phyloP scores from a whole-genome alignment of 2,113 vertebrate species.

The Apodemus speciosus region DNA sequence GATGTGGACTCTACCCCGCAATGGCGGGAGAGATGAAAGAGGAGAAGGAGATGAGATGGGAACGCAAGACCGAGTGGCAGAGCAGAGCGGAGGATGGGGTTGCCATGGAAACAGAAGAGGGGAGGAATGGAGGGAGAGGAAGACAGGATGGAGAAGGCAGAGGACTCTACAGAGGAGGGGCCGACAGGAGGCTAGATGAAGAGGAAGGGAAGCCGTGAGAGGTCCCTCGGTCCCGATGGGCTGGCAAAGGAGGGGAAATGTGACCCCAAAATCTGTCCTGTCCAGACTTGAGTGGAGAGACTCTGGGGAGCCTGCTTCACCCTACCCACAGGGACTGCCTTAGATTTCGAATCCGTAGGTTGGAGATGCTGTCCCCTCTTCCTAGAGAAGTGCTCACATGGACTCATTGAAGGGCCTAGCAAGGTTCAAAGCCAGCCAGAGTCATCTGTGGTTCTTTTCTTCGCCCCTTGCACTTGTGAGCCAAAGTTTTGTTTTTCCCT shows the following conservation, averaged over 20 bases:
- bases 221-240: neutral
- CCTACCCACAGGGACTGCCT: neutral
- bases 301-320: neutral
- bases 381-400: neutral
- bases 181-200: neutral
- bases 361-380: neutral
- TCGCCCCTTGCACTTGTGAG: neutral
- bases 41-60: constrained; percentile 83
- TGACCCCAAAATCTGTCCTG: fast-evolving
- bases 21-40: constrained; percentile 85
- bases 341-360: neutral
- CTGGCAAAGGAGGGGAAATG: neutral
- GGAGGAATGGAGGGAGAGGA: constrained; percentile 75
- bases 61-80: constrained; percentile 77
- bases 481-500: neutral
- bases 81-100: constrained; percentile 77
- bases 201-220: neutral
- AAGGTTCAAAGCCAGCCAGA: neutral
- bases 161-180: constrained; percentile 48
- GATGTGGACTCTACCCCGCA: constrained; percentile 73
- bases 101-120: constrained; percentile 66
- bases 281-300: neutral
- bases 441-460: neutral
- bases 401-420: neutral
- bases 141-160: constrained; percentile 74